Percentiles rank a stretch among this genome's conserved stretches.
Evolutionary conservation across 1,140 invertebrate genomes (phyloP).

Genomic region (Harlomillsia oculata): DNA sequence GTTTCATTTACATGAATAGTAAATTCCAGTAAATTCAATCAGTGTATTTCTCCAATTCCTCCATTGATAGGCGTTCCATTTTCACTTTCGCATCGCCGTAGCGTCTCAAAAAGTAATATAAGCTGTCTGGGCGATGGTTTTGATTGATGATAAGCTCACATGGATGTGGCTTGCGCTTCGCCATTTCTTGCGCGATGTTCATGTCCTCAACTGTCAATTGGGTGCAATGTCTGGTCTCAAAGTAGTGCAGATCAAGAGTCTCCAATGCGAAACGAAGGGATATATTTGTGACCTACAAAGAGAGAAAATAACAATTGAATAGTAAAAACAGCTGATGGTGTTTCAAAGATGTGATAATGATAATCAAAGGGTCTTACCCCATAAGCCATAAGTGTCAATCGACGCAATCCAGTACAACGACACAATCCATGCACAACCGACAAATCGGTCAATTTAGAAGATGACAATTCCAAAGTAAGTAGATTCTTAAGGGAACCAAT

Average conservation of each 20-base stretch:
- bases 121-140: too few species aligned
- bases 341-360: not conserved
- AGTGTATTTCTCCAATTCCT: too few species aligned
- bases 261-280: not conserved
- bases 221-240: constrained; percentile 9
- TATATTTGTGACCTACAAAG: not conserved
- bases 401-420: not conserved
- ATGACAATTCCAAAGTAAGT: not conserved
- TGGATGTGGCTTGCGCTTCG: too few species aligned
- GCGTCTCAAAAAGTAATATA: too few species aligned
- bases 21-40: too few species aligned
- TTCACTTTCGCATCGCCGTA: too few species aligned
- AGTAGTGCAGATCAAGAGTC: constrained; percentile 2
- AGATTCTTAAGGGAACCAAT: not conserved
- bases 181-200: too few species aligned
- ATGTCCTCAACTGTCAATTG: constrained; percentile 11
- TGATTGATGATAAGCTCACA: too few species aligned
- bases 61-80: too few species aligned
- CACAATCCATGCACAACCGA: not conserved
- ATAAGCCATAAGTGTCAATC: not conserved
- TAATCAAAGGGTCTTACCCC: not conserved
- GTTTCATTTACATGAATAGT: too few species aligned
- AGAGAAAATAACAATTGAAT: not conserved
- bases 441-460: not conserved
- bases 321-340: not conserved